Evolutionary conservation across 2,113 vertebrate species (phyloP).

Genomic region (Myrmecophaga tridactyla): DNA sequence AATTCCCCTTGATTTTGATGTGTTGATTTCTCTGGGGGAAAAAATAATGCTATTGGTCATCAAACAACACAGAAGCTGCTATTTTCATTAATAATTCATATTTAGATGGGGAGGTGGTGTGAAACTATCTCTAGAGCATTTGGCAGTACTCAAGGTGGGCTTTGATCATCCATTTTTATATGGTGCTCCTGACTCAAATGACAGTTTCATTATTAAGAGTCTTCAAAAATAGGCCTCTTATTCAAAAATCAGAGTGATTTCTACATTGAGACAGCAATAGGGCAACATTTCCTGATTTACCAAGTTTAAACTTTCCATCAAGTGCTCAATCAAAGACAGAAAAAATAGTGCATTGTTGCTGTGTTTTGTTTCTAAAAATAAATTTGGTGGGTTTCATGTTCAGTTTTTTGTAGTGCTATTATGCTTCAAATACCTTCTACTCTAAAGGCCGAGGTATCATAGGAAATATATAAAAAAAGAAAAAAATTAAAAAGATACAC

Average conservation of each 20-base stretch:
- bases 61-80: neutral
- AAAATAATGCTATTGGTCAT: fast-evolving
- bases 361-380: neutral
- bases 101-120: neutral
- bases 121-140: neutral
- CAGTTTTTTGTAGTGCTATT: fast-evolving
- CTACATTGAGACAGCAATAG: neutral
- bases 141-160: fast-evolving
- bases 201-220: neutral
- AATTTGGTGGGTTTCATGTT: neutral
- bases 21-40: neutral
- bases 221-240: neutral
- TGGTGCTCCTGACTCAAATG: neutral
- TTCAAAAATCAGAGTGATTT: neutral
- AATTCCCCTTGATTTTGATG: neutral
- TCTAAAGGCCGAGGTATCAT: fast-evolving
- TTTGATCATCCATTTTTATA: neutral
- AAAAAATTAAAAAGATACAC: neutral
- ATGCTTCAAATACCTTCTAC: neutral
- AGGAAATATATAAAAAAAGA: neutral
- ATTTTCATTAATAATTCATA: neutral
- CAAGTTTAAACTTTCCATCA: neutral
- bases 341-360: fast-evolving
- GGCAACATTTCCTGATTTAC: neutral
- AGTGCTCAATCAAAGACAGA: neutral